phyloP scores from a whole-genome alignment of 2,797 vertebrate genomes.

The Sparus aurata region DNA sequence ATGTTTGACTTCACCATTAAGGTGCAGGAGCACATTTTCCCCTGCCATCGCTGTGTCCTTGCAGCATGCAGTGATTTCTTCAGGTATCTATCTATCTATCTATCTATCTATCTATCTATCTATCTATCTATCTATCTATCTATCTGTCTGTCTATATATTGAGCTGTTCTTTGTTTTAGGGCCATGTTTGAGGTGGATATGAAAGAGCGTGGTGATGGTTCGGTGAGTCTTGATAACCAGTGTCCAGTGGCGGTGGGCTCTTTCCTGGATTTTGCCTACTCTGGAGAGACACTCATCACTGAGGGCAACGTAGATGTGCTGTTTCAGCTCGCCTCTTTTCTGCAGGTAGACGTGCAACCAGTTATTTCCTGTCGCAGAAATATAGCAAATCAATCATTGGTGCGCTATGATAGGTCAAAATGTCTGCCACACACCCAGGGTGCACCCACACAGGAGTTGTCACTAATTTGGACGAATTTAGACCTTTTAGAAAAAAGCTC shows the following conservation, averaged over 20 bases:
- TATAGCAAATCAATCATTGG: neutral
- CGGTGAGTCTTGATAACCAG: slow-evolving; percentile 92
- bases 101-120: slow-evolving; percentile 31
- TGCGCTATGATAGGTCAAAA: no score
- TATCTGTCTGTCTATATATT: slow-evolving; percentile 31
- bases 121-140: slow-evolving; percentile 30
- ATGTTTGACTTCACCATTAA: slow-evolving; percentile 96
- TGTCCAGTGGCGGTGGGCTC: slow-evolving; percentile 88
- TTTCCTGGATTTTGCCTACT: slow-evolving; percentile 97
- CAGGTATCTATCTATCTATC: slow-evolving; percentile 81
- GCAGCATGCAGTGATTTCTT: slow-evolving; percentile 98
- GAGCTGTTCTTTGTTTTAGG: slow-evolving; percentile 78
- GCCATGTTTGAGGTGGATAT: slow-evolving; percentile 98
- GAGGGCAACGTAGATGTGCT: slow-evolving; percentile 94
- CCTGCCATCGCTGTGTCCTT: slow-evolving; percentile 96
- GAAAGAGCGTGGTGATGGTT: slow-evolving; percentile 93
- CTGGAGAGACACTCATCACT: slow-evolving; percentile 92
- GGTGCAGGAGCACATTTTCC: slow-evolving; percentile 90
- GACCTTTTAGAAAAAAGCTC: neutral
- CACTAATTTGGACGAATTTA: neutral
- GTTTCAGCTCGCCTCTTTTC: slow-evolving; percentile 89
- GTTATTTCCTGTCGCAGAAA: neutral
- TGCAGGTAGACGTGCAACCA: slow-evolving; percentile 76
- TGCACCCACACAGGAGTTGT: neutral
- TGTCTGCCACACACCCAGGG: neutral